These are phyloP conservation scores for Hydropotes inermis DNA, from an alignment of 2,113 vertebrate genomes.

Conservation along the genomic window DNA sequence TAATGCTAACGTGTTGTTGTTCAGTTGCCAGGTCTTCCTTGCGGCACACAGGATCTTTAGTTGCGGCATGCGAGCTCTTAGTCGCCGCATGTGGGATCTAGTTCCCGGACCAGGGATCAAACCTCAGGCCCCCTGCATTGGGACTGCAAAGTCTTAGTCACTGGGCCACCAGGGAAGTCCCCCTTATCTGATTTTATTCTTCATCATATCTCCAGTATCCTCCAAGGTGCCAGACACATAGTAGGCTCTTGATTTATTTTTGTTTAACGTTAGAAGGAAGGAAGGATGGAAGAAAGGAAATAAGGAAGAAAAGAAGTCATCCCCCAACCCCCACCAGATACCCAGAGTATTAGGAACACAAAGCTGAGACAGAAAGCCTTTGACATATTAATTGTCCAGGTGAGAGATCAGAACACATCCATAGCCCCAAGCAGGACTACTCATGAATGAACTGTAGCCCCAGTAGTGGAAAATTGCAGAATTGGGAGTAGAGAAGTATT, in stretches of 20 bases:
- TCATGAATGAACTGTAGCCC: neutral
- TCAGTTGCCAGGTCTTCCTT: neutral
- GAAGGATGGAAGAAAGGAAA: neutral
- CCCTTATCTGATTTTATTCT: neutral
- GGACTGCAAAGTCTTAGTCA: neutral
- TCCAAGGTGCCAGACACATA: neutral
- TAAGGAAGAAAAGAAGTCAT: neutral
- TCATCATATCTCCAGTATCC: neutral
- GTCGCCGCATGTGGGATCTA: neutral
- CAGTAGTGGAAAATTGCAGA: neutral
- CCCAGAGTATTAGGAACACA: neutral
- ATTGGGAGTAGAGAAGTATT: neutral
- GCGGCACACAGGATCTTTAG: rapidly evolving
- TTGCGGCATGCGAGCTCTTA: neutral
- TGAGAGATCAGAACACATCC: neutral
- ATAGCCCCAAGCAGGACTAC: neutral
- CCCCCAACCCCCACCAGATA: neutral
- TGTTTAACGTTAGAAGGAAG: neutral
- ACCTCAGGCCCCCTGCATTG: neutral
- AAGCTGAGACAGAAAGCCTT: neutral
- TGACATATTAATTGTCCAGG: neutral
- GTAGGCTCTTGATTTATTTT: neutral
- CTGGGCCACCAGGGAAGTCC: neutral
- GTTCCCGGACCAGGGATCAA: neutral
- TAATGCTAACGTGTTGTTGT: neutral